Percentiles rank a stretch among this genome's conserved stretches.
These are phyloP conservation scores for Gymnoscelis rufifasciata DNA, from an alignment of 2,888 invertebrate species.

Conservation along the genomic window DNA sequence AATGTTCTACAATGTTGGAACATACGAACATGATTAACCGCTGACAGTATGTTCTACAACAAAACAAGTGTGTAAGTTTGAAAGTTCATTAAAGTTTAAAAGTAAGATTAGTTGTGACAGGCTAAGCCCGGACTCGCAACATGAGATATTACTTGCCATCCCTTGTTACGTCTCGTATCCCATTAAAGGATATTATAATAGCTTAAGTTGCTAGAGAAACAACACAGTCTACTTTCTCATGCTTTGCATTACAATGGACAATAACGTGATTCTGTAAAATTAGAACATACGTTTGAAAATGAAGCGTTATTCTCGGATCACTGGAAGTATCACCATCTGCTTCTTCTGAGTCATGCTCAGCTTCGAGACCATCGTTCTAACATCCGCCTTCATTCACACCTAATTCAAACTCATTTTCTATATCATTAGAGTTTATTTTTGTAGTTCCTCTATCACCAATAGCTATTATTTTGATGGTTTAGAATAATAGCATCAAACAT, in stretches of 20 bases:
- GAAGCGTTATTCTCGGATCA: constrained; percentile 31
- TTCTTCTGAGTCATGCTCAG: constrained; percentile 26
- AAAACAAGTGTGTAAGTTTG: neutral
- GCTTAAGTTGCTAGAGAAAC: constrained; percentile 5
- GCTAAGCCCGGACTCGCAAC: neutral
- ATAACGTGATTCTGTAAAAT: constrained; percentile 28
- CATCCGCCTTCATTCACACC: constrained; percentile 1
- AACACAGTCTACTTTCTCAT: constrained; percentile 11
- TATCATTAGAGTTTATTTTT: constrained; percentile 9
- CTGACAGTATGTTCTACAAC: neutral
- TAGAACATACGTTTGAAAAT: constrained; percentile 29
- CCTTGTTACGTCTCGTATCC: neutral
- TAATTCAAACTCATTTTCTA: constrained; percentile 9
- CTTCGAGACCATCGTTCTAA: constrained; percentile 12
- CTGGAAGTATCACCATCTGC: constrained; percentile 31
- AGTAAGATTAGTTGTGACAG: neutral
- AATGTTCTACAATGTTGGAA: too few species aligned
- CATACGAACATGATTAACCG: neutral
- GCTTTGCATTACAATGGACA: constrained; percentile 24
- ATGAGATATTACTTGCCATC: neutral
- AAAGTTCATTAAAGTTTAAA: neutral
- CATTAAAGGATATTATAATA: constrained; percentile 3
- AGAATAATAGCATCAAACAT: constrained; percentile 15
- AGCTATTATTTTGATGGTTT: neutral
- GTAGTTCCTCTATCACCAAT: neutral